Evolutionary conservation across 2,797 vertebrate genomes (phyloP), one percentile per base, ranked within the genome.

Genomic region (Brotula barbata): DNA sequence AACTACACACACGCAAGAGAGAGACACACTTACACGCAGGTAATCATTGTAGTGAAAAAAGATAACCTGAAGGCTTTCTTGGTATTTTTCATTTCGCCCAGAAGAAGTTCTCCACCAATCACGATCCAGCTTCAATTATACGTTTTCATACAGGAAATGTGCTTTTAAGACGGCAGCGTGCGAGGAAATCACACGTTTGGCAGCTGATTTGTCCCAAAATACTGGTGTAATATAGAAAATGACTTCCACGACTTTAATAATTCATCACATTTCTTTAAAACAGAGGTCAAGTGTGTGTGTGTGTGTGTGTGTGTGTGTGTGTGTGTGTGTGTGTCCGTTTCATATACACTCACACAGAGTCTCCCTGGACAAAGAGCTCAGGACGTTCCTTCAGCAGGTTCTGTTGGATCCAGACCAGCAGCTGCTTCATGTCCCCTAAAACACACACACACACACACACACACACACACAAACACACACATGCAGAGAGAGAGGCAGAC

Each of bases 361-460:
- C 92, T 69, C 96, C 96, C 82, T 98, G 96, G 78, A 98, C 90
- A 89, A 99, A 98, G 80, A 99, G 89, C 83, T 98, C 95, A 0
- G 95, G 94, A 19, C 94, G 89, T 69, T 98, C 95, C 89, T 94
- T 98, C 69, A 99, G 84, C 77, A 99, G 89, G 88, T 98, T 97
- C 78, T 78, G 87, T 88, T 90, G 94, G 89, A 99, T 98, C 97
- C 97, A 99, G 58, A 92, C 88, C 64, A 99, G 93, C 87, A 99
- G 94, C 90, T 91, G 94, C 81, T 94, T 94, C 87, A 99, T 80
- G 77, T 96, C 90, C 97, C 94, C 95, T 98, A 73, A 23, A 88
- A 85, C 82, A 83, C 68, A 85, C 31, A 74, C 17, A 67, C 23
- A 71, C 53, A 75, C 25, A 67, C 42, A 60, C 54, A 68, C 57